Conservation (phyloP, 2,113 vertebrate genomes). For the Stictonetta naevosa region DNA sequence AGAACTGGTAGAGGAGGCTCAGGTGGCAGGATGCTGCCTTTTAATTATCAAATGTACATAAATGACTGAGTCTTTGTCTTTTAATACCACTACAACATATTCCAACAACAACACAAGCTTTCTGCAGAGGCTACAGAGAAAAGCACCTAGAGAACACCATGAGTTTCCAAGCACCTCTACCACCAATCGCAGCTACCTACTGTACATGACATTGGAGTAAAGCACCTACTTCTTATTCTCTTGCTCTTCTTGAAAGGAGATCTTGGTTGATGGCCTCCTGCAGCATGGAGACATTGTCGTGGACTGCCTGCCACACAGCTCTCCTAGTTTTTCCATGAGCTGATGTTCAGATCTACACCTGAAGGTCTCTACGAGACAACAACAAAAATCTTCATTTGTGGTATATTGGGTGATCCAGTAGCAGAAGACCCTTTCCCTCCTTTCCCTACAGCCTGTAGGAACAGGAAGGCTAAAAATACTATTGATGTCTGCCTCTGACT, state of each 20-base stretch:
- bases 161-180: not conserved
- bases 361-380: conserved; percentile 4
- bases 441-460: not conserved
- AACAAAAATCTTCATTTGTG: not conserved
- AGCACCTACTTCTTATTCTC: conserved; percentile 59
- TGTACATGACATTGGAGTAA: not conserved
- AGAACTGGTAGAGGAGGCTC: not conserved
- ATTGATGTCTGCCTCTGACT: not conserved
- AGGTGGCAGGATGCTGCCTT: not conserved
- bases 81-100: not conserved
- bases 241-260: not conserved
- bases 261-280: not conserved
- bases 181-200: not conserved
- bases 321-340: conserved; percentile 65
- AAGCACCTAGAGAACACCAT: fast-evolving
- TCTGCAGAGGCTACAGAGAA: not conserved
- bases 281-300: not conserved
- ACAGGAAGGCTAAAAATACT: not conserved
- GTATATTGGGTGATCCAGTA: not conserved
- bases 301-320: conserved; percentile 61
- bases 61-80: not conserved
- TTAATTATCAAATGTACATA: not conserved
- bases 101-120: not conserved
- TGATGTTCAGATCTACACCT: not conserved
- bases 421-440: not conserved